Percentiles rank a stretch among this genome's conserved stretches.
Evolutionary conservation across 2,797 vertebrate genomes (phyloP).

Genomic region (Cercopithecus petaurista): DNA sequence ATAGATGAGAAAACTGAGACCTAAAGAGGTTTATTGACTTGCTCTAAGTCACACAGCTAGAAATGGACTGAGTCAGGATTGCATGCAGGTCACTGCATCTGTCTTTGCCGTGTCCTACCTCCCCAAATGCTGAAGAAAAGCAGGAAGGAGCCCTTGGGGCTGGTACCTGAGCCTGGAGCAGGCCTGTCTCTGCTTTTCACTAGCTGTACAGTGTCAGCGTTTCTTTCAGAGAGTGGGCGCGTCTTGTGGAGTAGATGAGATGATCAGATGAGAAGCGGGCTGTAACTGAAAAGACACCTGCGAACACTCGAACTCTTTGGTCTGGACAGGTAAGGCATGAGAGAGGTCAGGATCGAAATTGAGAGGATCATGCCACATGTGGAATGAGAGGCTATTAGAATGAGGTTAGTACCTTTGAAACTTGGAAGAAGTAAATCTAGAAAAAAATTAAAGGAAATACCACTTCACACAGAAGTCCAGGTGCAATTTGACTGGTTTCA

Average conservation of each 20-base stretch:
- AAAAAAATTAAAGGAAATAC: not conserved
- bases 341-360: accelerated
- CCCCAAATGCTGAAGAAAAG: not conserved
- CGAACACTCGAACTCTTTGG: not conserved
- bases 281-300: not conserved
- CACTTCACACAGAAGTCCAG: not conserved
- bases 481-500: not conserved
- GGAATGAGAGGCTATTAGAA: not conserved
- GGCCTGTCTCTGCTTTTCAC: not conserved
- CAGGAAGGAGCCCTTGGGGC: not conserved
- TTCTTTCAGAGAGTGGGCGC: not conserved
- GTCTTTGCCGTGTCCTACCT: not conserved
- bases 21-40: not conserved
- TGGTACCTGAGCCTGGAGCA: not conserved
- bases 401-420: not conserved
- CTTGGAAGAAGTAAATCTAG: not conserved
- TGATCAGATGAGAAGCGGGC: not conserved
- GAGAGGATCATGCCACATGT: not conserved
- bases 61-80: not conserved
- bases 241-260: not conserved
- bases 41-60: no score
- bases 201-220: not conserved
- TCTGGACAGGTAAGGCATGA: not conserved
- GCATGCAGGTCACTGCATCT: not conserved
- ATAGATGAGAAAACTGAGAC: not conserved